Evolutionary conservation across 2,888 invertebrate genomes (phyloP).

Genomic region (Pollenia amentaria): DNA sequence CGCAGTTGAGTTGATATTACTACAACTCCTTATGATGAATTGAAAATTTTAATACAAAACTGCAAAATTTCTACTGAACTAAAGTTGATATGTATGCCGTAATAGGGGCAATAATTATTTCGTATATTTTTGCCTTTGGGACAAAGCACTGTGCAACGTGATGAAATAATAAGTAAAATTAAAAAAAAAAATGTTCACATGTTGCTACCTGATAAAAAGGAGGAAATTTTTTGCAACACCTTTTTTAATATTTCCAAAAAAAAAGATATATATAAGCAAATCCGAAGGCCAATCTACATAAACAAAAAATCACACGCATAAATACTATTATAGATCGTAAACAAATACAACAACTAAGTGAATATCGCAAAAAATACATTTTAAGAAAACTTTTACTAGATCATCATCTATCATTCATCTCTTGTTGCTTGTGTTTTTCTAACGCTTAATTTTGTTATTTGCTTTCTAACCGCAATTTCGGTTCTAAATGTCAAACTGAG

Average conservation of each 20-base stretch:
- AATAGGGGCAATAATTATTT: too few species aligned
- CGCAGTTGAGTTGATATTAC: too few species aligned
- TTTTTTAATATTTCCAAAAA: constrained; percentile 20
- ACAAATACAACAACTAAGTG: constrained; percentile 58
- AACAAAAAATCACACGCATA: constrained; percentile 52
- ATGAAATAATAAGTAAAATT: neutral
- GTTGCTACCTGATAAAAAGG: constrained; percentile 56
- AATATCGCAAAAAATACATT: constrained; percentile 43
- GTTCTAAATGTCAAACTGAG: constrained; percentile 42
- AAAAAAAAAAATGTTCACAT: constrained; percentile 1
- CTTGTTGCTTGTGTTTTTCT: constrained; percentile 1
- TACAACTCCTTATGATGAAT: too few species aligned
- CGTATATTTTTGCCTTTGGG: too few species aligned
- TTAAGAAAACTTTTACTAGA: constrained; percentile 55
- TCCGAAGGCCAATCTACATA: constrained; percentile 42
- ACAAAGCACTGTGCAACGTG: neutral
- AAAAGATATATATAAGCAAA: constrained; percentile 47
- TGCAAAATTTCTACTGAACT: too few species aligned
- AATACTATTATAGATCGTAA: constrained; percentile 58
- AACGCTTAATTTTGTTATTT: neutral
- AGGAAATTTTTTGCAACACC: constrained; percentile 24
- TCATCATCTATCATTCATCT: constrained; percentile 37
- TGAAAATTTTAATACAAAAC: too few species aligned
- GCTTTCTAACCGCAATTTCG: constrained; percentile 6
- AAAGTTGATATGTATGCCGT: too few species aligned